Evolutionary conservation across 2,888 invertebrate species (phyloP), one percentile per base, ranked within the genome.

Genomic region (Pseudoips prasinana): DNA sequence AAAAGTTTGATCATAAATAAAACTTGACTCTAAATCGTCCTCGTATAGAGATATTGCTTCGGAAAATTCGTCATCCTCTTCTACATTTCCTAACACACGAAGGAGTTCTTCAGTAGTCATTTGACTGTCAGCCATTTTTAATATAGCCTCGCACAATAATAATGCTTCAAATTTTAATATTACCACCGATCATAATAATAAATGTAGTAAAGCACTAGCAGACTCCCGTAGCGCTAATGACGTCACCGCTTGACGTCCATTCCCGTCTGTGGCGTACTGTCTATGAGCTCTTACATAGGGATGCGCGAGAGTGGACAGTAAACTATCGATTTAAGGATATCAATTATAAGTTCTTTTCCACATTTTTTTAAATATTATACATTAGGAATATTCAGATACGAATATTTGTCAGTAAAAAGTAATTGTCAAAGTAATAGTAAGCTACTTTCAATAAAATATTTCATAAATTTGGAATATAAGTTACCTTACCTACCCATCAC

Each of bases 171-270:
- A 25, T 25, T 25, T 25, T 27, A 27, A 37, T 37, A 37, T 37
- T 37, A 37, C 28, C 37, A 32, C 37, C 32, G 28, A 37, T 37
- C 37, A 37, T 37, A 37, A 37, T 37, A 32, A 37, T 37, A 31
- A 36, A 36, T 36, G 37, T 32, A 37, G 32, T 14, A 36, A 31
- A 36, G n/a, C 36, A 36, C 27, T 36, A 36, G 31, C 30, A 36
- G 31, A n/a, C 36, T 36, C 36, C 26, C 36, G 30, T 36, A 30
- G 36, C 30, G 36, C 30, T 36, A 36, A 36, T 31, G 30, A 30
- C 30, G 36, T 36, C 36, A 36, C 36, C 36, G 30, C 30, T 31
- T 31, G 30, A 31, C 30, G 36, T 30, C 23, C 10, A 19, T 36
- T 36, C 26, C 36, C 30, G 33, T 8, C 33, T 34, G 36, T 36